phyloP scores from a whole-genome alignment of 2,888 invertebrate genomes.

The Heliconius hortense region DNA sequence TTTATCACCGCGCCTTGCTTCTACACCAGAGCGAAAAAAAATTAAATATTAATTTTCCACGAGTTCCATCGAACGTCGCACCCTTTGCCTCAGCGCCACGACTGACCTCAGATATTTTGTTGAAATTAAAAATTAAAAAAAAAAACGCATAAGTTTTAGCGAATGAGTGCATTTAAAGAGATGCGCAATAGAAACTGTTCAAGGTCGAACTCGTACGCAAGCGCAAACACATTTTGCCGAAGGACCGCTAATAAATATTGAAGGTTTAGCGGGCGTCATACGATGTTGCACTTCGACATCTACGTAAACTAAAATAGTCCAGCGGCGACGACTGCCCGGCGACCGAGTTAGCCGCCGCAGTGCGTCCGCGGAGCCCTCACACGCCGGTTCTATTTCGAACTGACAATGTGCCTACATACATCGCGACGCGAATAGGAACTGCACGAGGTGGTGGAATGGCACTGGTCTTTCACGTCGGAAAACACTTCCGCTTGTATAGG shows the following conservation, averaged over 20 bases:
- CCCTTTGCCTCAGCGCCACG: no score
- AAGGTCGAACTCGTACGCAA: conserved; percentile 29
- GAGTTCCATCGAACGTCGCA: no score
- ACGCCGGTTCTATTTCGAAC: conserved; percentile 80
- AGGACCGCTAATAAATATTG: conserved; percentile 49
- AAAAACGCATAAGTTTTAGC: background rate
- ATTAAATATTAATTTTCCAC: no score
- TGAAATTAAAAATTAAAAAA: background rate
- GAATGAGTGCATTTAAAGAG: background rate
- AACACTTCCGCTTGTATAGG: conserved; percentile 71
- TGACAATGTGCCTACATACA: conserved; percentile 72
- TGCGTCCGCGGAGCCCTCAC: conserved; percentile 76
- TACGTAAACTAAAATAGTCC: conserved; percentile 80
- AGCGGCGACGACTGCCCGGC: conserved; percentile 73
- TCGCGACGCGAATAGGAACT: conserved; percentile 64
- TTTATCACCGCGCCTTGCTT: no score
- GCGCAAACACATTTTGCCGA: conserved; percentile 28
- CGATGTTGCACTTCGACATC: conserved; percentile 78
- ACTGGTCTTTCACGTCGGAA: conserved; percentile 71
- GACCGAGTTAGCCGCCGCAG: conserved; percentile 78
- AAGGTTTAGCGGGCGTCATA: conserved; percentile 73
- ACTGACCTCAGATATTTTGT: background rate
- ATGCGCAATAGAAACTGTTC: conserved; percentile 19
- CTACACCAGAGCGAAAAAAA: no score
- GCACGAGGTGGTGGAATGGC: conserved; percentile 74